Conservation (phyloP, 2,888 invertebrate species). For the Exephanes ischioxanthus region DNA sequence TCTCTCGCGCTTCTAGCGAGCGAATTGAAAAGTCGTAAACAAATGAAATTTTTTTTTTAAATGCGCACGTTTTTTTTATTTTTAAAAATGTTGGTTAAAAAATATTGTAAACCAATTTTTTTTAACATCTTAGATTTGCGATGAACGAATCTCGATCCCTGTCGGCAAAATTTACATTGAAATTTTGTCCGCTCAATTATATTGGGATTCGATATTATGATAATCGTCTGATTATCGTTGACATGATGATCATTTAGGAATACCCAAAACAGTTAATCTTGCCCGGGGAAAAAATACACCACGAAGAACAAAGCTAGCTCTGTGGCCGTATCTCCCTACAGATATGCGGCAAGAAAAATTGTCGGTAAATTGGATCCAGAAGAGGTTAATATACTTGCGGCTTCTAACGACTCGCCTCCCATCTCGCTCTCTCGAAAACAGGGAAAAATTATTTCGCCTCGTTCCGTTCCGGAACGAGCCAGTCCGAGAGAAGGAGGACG, state of each 20-base stretch:
- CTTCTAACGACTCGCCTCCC: conserved; percentile 58
- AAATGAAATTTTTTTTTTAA: neutral
- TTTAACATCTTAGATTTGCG: too few species aligned
- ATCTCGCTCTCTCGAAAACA: conserved; percentile 77
- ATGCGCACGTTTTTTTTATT: neutral
- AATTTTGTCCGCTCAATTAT: neutral
- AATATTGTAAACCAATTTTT: too few species aligned
- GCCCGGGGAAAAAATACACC: neutral
- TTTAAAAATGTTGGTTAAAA: neutral
- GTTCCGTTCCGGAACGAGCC: conserved; percentile 69
- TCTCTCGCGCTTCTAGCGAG: conserved; percentile 18
- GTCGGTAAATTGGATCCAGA: conserved; percentile 56
- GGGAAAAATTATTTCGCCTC: conserved; percentile 80
- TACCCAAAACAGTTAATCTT: neutral
- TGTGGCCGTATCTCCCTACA: neutral
- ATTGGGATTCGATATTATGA: neutral
- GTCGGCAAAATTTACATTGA: too few species aligned
- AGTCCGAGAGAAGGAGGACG: conserved; percentile 5
- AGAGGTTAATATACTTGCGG: conserved; percentile 62
- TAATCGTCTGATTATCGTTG: conserved; percentile 36
- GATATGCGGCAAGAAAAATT: conserved; percentile 30
- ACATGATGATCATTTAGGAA: conserved; percentile 30
- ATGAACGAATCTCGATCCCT: too few species aligned
- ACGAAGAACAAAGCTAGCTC: neutral
- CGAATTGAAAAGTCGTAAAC: neutral